Evolutionary conservation across 1,140 invertebrate genomes (phyloP).

Genomic region (Lethrus apterus): DNA sequence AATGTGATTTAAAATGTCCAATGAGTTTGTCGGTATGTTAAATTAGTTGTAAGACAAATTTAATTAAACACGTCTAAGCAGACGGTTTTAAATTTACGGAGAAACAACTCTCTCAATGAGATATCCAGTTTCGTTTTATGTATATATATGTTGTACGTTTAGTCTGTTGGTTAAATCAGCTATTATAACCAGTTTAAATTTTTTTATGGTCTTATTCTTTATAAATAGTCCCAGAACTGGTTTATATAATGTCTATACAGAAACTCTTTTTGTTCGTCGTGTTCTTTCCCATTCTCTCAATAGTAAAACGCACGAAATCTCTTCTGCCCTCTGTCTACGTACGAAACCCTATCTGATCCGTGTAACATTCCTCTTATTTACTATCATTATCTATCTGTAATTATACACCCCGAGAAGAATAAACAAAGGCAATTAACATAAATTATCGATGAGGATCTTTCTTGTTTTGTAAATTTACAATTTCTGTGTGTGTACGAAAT

Average conservation of each 20-base stretch:
- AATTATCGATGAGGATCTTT: constrained; percentile 25
- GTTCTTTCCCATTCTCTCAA: constrained; percentile 9
- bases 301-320: constrained; percentile 11
- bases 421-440: constrained; percentile 25
- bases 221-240: constrained; percentile 19
- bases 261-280: constrained; percentile 8
- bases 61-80: background rate
- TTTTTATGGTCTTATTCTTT: constrained; percentile 19
- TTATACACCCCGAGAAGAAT: constrained; percentile 13
- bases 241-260: constrained; percentile 17
- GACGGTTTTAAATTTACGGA: background rate
- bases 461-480: constrained; percentile 16
- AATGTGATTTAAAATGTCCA: too few species aligned
- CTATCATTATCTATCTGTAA: constrained; percentile 15
- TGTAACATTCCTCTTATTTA: constrained; percentile 15
- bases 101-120: constrained; percentile 14
- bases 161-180: constrained; percentile 15
- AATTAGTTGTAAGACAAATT: too few species aligned
- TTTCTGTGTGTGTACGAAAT: constrained; percentile 7
- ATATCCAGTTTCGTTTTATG: constrained; percentile 16
- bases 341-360: constrained; percentile 12
- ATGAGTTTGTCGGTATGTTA: too few species aligned
- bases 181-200: constrained; percentile 20
- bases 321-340: constrained; percentile 1
- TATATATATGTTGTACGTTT: constrained; percentile 12